Evolutionary conservation across 2,113 vertebrate species (phyloP).

Genomic region (Chaetorhynchus papuensis): DNA sequence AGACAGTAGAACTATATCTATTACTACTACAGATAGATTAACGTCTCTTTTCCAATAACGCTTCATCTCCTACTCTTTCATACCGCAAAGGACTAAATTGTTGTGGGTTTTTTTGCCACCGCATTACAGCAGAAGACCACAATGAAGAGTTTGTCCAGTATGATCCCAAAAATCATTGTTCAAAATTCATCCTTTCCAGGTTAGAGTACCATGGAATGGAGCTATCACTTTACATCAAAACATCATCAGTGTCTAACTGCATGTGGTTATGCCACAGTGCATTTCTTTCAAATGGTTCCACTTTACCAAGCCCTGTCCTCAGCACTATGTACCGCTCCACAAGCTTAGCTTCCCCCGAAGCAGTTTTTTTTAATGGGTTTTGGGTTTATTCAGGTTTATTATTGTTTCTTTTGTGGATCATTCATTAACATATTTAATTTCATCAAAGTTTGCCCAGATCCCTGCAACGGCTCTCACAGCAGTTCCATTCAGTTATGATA

Average conservation of each 20-base stretch:
- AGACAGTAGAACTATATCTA: not conserved
- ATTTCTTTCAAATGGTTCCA: not conserved
- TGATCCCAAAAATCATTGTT: not conserved
- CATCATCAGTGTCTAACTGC: not conserved
- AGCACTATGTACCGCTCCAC: not conserved
- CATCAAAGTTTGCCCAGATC: not conserved
- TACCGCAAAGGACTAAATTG: not conserved
- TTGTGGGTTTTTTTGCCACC: not conserved
- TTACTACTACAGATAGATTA: not conserved
- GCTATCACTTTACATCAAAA: not conserved
- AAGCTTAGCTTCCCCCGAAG: not conserved
- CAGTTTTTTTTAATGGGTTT: not conserved
- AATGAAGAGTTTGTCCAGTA: not conserved
- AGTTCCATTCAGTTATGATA: not conserved
- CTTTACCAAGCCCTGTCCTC: not conserved
- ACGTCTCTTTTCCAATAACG: not conserved
- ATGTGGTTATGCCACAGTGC: not conserved
- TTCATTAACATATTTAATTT: not conserved
- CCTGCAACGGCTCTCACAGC: not conserved
- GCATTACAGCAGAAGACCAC: not conserved
- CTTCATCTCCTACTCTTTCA: not conserved
- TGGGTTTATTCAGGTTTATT: not conserved
- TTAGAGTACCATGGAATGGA: not conserved
- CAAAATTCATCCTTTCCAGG: not conserved
- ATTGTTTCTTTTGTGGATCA: not conserved